Base-by-base conservation (phyloP, 2,888 invertebrate genomes). In the Lepidochitona cinerea region DNA sequence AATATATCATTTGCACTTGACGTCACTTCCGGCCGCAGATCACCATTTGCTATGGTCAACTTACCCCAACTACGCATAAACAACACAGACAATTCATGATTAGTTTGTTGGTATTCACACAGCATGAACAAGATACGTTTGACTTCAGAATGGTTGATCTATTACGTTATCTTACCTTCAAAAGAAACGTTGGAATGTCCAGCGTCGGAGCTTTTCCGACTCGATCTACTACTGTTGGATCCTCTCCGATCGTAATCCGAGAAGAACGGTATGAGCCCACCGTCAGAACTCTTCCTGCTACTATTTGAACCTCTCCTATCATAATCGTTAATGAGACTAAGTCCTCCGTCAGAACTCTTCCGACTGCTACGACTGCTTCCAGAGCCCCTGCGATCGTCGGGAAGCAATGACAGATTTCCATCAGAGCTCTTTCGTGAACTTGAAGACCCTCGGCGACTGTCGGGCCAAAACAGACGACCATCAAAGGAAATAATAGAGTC, bases 141-240 rank as follows among this genome's bases (percentile, higher is more conserved):
- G n/a, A n/a, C n/a, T n/a, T n/a, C n/a, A n/a, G n/a, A n/a, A n/a
- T n/a, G n/a, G n/a, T n/a, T n/a, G n/a, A n/a, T n/a, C n/a, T n/a
- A n/a, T n/a, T n/a, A n/a, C n/a, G n/a, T n/a, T n/a, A n/a, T n/a
- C 37, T 32, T 36, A 66, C 66, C 66, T 66, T 66, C 66, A 37
- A 66, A 66, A n/a, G 37, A 66, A 4, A 59, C 14, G 59, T 59
- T 59, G 59, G 59, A 59, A 23, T 66, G 66, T 3, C 66, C 37
- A 1, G 66, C 66, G 26, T 66, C 66, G 6, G 66, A 66, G 37
- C 66, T 66, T 29, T 66, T 66, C 71, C 87, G 79, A 75, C 85
- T 86, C 71, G 85, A 83, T 18, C 85, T 75, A 72, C 86, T 86
- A 76, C 85, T 85, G 29, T 82, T 84, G 26, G 85, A 86, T 3